Evolutionary conservation across 2,888 invertebrate genomes (phyloP).

Genomic region (Oithona nana): DNA sequence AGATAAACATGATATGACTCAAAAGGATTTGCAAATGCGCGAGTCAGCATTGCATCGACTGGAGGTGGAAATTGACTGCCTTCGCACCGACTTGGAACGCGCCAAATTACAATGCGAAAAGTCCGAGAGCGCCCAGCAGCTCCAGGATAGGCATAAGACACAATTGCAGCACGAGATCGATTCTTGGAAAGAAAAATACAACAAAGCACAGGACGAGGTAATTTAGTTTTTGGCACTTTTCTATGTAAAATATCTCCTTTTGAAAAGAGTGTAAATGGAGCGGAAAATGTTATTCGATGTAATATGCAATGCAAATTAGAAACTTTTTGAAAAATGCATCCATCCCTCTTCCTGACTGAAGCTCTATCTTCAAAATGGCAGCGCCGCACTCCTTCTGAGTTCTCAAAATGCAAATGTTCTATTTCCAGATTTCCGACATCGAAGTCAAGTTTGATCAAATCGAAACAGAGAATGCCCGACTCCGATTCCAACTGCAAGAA

Average conservation of each 20-base stretch:
- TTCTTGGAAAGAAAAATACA: constrained; percentile 15
- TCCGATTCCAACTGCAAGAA: constrained; percentile 23
- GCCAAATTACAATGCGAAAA: constrained; percentile 5
- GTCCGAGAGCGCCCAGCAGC: not conserved
- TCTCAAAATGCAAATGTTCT: not conserved
- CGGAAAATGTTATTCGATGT: no score
- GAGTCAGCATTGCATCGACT: constrained; percentile 6
- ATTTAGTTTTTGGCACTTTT: not conserved
- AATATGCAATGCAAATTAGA: no score
- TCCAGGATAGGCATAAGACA: not conserved
- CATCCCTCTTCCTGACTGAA: no score
- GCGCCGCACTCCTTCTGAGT: not conserved
- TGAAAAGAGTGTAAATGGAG: no score
- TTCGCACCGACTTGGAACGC: constrained; percentile 3
- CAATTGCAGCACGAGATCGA: constrained; percentile 4
- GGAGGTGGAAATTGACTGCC: constrained; percentile 10
- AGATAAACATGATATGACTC: constrained; percentile 6
- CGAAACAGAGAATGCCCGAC: constrained; percentile 36
- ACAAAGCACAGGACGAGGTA: constrained; percentile 14
- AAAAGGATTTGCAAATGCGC: constrained; percentile 3
- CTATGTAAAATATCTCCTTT: no score
- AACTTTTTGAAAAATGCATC: no score
- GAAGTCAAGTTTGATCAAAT: constrained; percentile 24
- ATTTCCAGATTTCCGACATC: constrained; percentile 9
- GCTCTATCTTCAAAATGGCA: no score